phyloP scores from a whole-genome alignment of 64 coral and sea anemone genomes.

The Catalaphyllia jardinei region DNA sequence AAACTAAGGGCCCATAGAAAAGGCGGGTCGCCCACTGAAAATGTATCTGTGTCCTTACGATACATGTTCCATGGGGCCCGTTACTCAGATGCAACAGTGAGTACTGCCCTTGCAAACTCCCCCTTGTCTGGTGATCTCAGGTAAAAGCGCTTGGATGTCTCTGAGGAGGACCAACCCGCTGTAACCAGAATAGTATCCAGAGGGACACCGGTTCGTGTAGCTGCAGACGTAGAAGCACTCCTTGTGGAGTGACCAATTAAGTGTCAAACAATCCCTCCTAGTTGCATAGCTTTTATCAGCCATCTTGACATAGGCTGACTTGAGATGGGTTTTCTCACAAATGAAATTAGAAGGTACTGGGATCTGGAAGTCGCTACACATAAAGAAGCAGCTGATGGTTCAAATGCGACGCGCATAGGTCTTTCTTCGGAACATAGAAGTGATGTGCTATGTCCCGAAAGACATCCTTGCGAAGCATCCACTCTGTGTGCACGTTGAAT shows the following conservation, averaged over 20 bases:
- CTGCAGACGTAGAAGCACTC: constrained; percentile 49
- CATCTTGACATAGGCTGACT: constrained; percentile 51
- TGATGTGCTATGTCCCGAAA: constrained; percentile 38
- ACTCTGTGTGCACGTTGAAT: constrained; percentile 53
- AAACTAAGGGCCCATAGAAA: background rate
- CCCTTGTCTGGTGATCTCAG: constrained; percentile 14
- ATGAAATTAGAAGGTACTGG: constrained; percentile 20
- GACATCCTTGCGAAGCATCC: constrained; percentile 14
- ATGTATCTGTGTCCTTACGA: background rate
- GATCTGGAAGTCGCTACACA: constrained; percentile 39
- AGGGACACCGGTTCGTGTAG: background rate
- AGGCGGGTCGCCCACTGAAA: background rate
- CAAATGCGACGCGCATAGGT: constrained; percentile 48
- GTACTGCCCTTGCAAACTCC: background rate
- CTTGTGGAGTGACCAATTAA: constrained; percentile 38
- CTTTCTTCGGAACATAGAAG: constrained; percentile 44
- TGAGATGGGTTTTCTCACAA: constrained; percentile 3
- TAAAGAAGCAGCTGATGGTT: constrained; percentile 49
- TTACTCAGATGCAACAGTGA: background rate
- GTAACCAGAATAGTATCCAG: constrained; percentile 16
- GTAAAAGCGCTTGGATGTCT: constrained; percentile 41
- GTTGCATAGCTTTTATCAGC: constrained; percentile 36
- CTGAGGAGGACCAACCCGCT: constrained; percentile 34
- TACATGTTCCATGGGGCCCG: background rate
- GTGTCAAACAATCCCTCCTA: constrained; percentile 27